phyloP scores from a whole-genome alignment of 2,797 vertebrate species.

The Coracias cyanogaster region DNA sequence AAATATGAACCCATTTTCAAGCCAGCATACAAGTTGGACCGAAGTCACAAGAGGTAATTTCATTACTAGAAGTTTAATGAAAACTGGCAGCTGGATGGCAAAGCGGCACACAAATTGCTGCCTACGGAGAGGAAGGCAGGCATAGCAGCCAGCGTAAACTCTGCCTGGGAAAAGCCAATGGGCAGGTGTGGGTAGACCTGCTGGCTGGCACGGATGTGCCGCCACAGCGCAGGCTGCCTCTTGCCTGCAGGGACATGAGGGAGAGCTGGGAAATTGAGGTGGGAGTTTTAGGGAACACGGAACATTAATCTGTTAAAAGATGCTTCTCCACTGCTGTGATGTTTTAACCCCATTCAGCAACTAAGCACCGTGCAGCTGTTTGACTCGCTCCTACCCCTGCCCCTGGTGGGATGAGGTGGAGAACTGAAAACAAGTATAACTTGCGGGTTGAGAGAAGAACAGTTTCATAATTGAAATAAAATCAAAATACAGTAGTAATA shows the following conservation, averaged over 20 bases:
- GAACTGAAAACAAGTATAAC: background rate
- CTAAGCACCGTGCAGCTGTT: background rate
- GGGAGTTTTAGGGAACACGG: background rate
- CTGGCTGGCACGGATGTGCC: background rate
- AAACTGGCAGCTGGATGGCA: background rate
- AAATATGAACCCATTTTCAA: conserved; percentile 22
- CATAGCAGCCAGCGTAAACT: background rate
- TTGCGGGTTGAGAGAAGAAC: background rate
- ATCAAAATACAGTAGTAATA: background rate
- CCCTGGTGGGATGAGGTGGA: background rate
- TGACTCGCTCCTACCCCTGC: background rate
- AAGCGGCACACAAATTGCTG: background rate
- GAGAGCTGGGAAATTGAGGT: background rate
- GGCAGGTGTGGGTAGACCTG: background rate
- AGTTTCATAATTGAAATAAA: background rate
- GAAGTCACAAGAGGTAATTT: conserved; percentile 41
- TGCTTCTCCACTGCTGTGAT: background rate
- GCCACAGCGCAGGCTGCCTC: accelerated
- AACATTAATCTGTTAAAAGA: background rate
- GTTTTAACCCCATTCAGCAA: background rate
- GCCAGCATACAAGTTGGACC: background rate
- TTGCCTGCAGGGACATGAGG: background rate
- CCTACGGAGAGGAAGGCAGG: background rate
- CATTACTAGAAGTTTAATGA: conserved; percentile 38
- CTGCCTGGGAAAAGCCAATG: background rate